Conservation (phyloP, 2,797 vertebrate genomes). For the Pelochelys cantorii region DNA sequence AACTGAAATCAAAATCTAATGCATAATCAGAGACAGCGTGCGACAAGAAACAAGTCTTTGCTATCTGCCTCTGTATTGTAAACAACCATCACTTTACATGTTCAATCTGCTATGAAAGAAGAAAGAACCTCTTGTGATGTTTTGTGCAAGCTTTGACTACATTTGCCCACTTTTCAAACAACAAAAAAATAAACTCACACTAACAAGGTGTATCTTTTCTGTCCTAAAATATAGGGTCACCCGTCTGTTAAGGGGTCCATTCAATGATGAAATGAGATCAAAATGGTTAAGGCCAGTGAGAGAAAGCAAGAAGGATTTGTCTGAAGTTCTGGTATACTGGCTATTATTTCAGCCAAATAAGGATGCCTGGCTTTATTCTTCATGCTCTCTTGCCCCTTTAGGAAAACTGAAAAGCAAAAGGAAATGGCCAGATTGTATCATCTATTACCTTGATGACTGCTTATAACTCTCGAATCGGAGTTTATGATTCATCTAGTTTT, state of each 20-base stretch:
- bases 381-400: constrained; percentile 78
- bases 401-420: constrained; percentile 79
- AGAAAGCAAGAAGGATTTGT: constrained; percentile 76
- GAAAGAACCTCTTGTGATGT: constrained; percentile 77
- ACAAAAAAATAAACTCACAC: constrained; percentile 79
- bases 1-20: constrained; percentile 75
- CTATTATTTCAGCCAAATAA: constrained; percentile 77
- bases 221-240: constrained; percentile 77
- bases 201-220: constrained; percentile 79
- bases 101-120: constrained; percentile 76
- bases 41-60: constrained; percentile 75
- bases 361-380: constrained; percentile 73
- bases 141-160: constrained; percentile 78
- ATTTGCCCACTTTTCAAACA: constrained; percentile 79
- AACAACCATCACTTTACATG: constrained; percentile 78
- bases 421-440: constrained; percentile 80
- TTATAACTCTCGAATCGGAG: constrained; percentile 78
- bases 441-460: constrained; percentile 81
- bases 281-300: constrained; percentile 77
- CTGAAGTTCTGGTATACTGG: constrained; percentile 77
- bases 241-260: constrained; percentile 76
- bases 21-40: constrained; percentile 75
- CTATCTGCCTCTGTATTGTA: constrained; percentile 77
- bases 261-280: constrained; percentile 79
- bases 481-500: constrained; percentile 79